Percentiles rank a stretch among this genome's conserved stretches.
Evolutionary conservation across 2,113 vertebrate genomes (phyloP).

Genomic region (Campylomormyrus tamandua): DNA sequence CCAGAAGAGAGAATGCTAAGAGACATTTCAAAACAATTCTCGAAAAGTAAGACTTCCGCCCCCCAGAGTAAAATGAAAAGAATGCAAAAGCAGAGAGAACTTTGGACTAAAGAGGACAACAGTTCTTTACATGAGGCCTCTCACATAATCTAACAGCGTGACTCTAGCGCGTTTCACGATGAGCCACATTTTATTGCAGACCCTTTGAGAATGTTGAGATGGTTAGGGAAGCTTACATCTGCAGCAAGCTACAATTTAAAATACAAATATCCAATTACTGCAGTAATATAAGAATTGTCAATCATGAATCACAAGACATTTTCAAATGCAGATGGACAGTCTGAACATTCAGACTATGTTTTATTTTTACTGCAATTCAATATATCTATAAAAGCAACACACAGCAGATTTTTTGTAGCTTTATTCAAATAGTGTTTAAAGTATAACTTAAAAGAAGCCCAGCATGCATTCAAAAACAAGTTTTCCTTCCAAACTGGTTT

Average conservation of each 20-base stretch:
- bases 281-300: background rate
- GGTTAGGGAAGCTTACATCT: background rate
- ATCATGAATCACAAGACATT: background rate
- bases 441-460: background rate
- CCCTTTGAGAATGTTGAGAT: background rate
- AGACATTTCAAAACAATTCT: background rate
- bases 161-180: background rate
- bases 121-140: background rate
- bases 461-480: background rate
- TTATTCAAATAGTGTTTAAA: background rate
- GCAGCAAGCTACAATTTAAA: background rate
- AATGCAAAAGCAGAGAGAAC: background rate
- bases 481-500: background rate
- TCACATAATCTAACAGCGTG: background rate
- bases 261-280: background rate
- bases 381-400: background rate
- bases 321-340: background rate
- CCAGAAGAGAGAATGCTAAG: background rate
- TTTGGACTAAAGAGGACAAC: background rate
- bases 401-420: background rate
- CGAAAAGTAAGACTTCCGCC: background rate
- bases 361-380: background rate
- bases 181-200: background rate
- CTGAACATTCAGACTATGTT: background rate
- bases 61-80: background rate